phyloP scores from a whole-genome alignment of 1,140 invertebrate genomes.

The Sycophaga agraensis region DNA sequence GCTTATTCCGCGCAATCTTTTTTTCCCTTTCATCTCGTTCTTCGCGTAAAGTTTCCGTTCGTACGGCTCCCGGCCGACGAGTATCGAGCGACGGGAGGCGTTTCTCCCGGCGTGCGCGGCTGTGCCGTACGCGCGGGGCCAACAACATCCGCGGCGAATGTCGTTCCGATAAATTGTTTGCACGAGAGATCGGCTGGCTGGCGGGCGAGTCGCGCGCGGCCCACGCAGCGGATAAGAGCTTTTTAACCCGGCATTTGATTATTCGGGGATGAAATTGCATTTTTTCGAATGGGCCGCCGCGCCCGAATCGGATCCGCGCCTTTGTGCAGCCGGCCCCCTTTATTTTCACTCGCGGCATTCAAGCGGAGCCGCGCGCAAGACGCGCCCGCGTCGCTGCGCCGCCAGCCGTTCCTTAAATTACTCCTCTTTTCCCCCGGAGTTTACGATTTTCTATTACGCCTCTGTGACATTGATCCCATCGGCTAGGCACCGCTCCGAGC shows the following conservation, averaged over 20 bases:
- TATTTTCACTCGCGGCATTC: too few species aligned
- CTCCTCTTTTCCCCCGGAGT: too few species aligned
- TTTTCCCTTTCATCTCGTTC: background rate
- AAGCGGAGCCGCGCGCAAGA: too few species aligned
- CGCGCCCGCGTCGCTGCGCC: too few species aligned
- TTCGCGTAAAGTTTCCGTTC: background rate
- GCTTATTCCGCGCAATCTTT: too few species aligned
- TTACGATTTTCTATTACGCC: too few species aligned
- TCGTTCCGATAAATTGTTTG: constrained; percentile 4
- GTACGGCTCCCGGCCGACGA: background rate
- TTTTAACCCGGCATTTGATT: background rate
- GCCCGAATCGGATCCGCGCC: too few species aligned
- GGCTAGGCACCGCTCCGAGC: too few species aligned
- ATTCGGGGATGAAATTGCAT: background rate
- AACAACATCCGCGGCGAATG: background rate
- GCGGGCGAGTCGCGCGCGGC: background rate
- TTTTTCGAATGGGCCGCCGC: background rate
- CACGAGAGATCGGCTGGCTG: background rate
- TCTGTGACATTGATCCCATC: too few species aligned
- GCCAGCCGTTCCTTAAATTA: too few species aligned
- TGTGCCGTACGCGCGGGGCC: background rate
- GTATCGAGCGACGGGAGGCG: background rate
- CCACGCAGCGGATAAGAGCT: background rate
- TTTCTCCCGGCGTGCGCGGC: background rate
- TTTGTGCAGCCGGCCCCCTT: too few species aligned